Evolutionary conservation across 2,888 invertebrate species (phyloP), one percentile per base, ranked within the genome.

Genomic region (Heliconius erato): DNA sequence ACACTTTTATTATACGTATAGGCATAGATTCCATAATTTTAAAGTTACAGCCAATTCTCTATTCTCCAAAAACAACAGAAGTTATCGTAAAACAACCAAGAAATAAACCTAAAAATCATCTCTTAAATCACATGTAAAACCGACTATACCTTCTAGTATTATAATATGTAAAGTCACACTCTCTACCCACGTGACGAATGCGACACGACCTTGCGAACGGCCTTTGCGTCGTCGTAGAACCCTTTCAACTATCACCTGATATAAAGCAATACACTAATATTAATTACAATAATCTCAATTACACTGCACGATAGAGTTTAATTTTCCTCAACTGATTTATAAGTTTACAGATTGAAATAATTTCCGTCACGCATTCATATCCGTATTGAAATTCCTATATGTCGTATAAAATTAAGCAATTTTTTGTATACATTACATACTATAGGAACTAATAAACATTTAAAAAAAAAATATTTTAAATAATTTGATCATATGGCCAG

Each of bases 201-300:
- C 85, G 85, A 86, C 84, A 85, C 89, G 88, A 86, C 92, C 93
- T 93, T 92, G 92, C 88, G 26, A 86, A 87, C 91, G 91, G 88
- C 94, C 94, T 94, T 90, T 91, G 86, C 88, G 88, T 89, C 90
- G 89, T 85, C 71, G 40, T n/a, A 86, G 88, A 90, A 90, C 90
- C 89, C 90, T 90, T 90, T 89, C 87, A 88, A 92, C 92, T 92
- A 90, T 92, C 91, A 90, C 91, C 85, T 82, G 79, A 80, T 82
- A 80, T 59, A 80, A 59, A 79, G 35, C 35, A 79, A 69, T 67
- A 79, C 40, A 65, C 23, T 54, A 19, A 26, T 74, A 74, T 54
- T 40, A 65, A 77, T 77, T 65, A 63, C 59, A 77, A 35, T 63
- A 63, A 65, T 40, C 35, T 77, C 65, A 65, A 77, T 77, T 65